Evolutionary conservation across 2,888 invertebrate genomes (phyloP), one percentile per base, ranked within the genome.

Genomic region (Melolontha melolontha): DNA sequence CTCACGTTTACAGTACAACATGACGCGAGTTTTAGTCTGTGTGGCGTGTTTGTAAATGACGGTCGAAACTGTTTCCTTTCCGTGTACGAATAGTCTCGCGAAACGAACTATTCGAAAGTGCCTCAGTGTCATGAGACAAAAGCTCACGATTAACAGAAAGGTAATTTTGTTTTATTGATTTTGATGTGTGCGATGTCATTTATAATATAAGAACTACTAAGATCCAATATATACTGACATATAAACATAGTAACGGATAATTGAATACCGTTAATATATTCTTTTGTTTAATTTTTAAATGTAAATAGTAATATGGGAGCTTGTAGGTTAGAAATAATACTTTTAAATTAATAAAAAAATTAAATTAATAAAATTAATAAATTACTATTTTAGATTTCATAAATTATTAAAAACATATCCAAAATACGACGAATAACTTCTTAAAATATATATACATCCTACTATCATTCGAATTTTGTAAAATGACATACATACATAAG

Each of bases 141-240:
- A 82, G 77, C 75, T 82, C 69, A 78, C 80, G 57, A 72, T 80
- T 73, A 81, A 82, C 73, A 81, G 79, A 79, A 83, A 83, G 83
- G 83, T 83, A 82, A 74, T 14, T 44, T 14, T 47, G 1, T 22
- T n/a, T 54, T 40, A 7, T 11, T n/a, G 27, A 29, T 51, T 40
- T 41, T 54, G 8, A 5, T 22, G 22, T 1, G 8, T 16, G 2
- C 14, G n/a, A 1, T 14, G 22, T 22, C 5, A n/a, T 50, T n/a
- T 27, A 22, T n/a, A 10, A 50, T 50, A 49, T 10, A 17, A 8
- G 17, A 49, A 4, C 1, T 22, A 6, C 34, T 10, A 8, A 6
- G 34, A 34, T 6, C 34, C 8, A 34, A 34, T 34, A 8, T 29
- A 29, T 16, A 47, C 47, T 14, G 17, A 14, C 47, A 14, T 6